A percentile compares a stretch with the other conserved stretches of the same genome.
Evolutionary conservation across 2,797 vertebrate species (phyloP).

Genomic region (Acanthurus tractus): DNA sequence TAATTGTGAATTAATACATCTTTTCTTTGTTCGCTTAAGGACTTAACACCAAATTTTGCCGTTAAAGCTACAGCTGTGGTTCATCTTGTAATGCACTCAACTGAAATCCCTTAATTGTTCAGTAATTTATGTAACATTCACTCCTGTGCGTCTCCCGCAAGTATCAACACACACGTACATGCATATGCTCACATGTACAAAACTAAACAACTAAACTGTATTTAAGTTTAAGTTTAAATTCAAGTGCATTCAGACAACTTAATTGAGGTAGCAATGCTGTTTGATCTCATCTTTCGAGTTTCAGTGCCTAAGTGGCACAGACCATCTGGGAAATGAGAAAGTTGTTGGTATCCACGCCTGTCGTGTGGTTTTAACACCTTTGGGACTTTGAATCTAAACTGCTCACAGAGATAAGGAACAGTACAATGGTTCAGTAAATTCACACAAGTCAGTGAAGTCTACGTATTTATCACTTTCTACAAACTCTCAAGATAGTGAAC

Average conservation of each 20-base stretch:
- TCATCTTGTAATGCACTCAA: not conserved
- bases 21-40: not conserved
- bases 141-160: not conserved
- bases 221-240: not conserved
- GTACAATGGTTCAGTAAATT: not conserved
- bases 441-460: not conserved
- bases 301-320: not conserved
- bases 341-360: not conserved
- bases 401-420: not conserved
- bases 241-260: not conserved
- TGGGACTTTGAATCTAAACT: not conserved
- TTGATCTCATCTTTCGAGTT: constrained; percentile 11
- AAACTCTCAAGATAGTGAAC: not conserved
- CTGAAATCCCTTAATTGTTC: not conserved
- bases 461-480: not conserved
- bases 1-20: not conserved
- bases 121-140: not conserved
- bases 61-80: not conserved
- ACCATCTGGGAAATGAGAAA: constrained; percentile 35
- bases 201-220: not conserved
- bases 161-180: not conserved
- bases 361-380: constrained; percentile 56
- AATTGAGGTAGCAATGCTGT: not conserved
- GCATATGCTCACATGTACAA: not conserved
- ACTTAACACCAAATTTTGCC: not conserved